Conservation (phyloP, 2,888 invertebrate species). For the Drosophila anomalipes region DNA sequence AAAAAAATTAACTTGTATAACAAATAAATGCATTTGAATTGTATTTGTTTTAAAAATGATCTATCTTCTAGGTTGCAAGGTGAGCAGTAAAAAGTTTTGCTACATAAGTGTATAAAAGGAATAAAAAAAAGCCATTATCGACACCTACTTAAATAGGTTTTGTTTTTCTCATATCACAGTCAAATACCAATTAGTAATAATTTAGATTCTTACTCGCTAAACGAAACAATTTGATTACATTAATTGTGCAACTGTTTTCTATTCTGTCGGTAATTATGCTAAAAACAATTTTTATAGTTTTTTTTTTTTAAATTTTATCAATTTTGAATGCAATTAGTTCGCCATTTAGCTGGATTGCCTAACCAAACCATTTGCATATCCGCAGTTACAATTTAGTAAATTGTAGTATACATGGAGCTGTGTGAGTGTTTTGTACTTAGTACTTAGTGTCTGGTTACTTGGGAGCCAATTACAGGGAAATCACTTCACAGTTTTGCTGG, state of each 20-base stretch:
- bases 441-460: constrained; percentile 11
- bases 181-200: not conserved
- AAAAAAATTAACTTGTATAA: constrained; percentile 13
- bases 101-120: not conserved
- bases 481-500: constrained; percentile 31
- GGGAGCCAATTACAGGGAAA: constrained; percentile 62
- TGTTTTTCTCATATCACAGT: not conserved
- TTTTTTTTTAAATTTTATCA: constrained; percentile 28
- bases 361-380: constrained; percentile 51
- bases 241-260: constrained; percentile 3
- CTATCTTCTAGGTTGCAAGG: not conserved
- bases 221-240: constrained; percentile 2
- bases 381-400: constrained; percentile 61
- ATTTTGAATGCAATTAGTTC: constrained; percentile 53
- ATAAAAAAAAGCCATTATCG: not conserved
- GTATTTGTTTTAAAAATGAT: constrained; percentile 5
- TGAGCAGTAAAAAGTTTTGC: not conserved
- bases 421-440: constrained; percentile 31
- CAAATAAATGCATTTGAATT: constrained; percentile 9
- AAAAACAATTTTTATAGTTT: constrained; percentile 20
- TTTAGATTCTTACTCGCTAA: not conserved
- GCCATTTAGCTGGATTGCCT: constrained; percentile 27
- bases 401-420: constrained; percentile 27
- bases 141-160: not conserved
- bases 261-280: constrained; percentile 32